phyloP scores from a whole-genome alignment of 2,888 invertebrate species.

The Glaucopsyche alexis region DNA sequence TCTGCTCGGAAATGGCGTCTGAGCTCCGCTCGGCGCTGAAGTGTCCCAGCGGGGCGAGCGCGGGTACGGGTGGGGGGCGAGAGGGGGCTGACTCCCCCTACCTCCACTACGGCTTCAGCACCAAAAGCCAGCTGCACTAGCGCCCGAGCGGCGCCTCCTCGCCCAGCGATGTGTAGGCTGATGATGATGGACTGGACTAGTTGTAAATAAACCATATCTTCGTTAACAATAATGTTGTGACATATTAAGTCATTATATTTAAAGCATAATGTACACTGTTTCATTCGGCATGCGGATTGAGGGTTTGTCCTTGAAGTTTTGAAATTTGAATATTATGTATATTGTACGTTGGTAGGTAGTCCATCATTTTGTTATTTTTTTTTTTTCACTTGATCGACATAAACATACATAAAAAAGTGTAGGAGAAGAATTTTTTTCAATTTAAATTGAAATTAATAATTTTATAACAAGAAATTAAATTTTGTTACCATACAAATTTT shows the following conservation, averaged over 20 bases:
- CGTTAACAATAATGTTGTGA: constrained; percentile 14
- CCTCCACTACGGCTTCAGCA: constrained; percentile 82
- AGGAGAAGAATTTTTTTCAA: too few relatives aligned
- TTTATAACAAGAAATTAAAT: too few relatives aligned
- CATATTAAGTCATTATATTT: neutral
- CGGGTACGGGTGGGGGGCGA: constrained; percentile 56
- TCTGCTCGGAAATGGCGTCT: constrained; percentile 86
- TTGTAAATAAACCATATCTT: constrained; percentile 28
- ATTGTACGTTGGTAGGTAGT: neutral
- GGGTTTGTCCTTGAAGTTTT: neutral
- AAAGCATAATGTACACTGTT: constrained; percentile 10
- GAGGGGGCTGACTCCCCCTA: constrained; percentile 82
- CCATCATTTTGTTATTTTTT: neutral
- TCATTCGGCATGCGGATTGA: neutral
- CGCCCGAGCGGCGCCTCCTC: constrained; percentile 68
- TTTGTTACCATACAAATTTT: too few relatives aligned
- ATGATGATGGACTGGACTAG: constrained; percentile 26
- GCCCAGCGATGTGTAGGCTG: constrained; percentile 71
- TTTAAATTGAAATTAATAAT: too few relatives aligned
- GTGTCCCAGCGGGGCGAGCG: constrained; percentile 80
- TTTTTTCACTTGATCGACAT: neutral
- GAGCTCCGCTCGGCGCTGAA: constrained; percentile 85
- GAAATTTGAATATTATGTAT: neutral
- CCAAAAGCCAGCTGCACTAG: constrained; percentile 75
- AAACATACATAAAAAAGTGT: too few relatives aligned